These are phyloP conservation scores for Crambe crambe DNA, from an alignment of 37 sponge, comb jelly and placozoan genomes.

Conservation along the genomic window DNA sequence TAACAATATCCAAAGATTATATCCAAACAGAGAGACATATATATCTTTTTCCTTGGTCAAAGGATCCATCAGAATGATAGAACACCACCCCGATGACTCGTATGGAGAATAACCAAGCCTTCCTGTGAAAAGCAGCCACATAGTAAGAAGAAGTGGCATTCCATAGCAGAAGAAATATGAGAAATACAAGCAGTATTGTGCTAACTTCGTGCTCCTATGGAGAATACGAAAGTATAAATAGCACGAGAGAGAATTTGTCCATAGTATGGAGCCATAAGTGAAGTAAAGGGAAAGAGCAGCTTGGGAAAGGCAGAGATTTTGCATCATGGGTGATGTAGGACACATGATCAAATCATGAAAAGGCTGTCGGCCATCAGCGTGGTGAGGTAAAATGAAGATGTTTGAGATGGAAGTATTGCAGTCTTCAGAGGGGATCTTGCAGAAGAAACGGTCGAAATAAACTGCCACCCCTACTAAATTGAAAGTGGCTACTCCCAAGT, in stretches of 20 bases:
- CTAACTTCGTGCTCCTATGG: constrained; percentile 9
- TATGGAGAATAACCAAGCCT: constrained; percentile 67
- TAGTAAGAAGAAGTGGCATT: constrained; percentile 36
- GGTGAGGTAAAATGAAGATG: not conserved
- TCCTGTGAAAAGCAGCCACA: constrained; percentile 46
- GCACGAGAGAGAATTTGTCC: constrained; percentile 32
- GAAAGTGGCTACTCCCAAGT: constrained; percentile 41
- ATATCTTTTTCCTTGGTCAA: constrained; percentile 16
- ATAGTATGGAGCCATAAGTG: constrained; percentile 40
- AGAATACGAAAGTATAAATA: constrained; percentile 47
- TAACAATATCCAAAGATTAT: constrained; percentile 53
- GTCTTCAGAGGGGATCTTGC: not conserved
- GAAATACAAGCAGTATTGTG: not conserved
- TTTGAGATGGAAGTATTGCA: not conserved
- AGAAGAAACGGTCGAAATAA: constrained; percentile 40
- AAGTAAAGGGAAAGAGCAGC: constrained; percentile 30
- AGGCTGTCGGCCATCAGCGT: not conserved
- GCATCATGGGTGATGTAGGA: not conserved
- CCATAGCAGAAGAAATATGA: constrained; percentile 50
- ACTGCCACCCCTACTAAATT: constrained; percentile 42
- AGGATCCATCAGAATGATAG: constrained; percentile 28
- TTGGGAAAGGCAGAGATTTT: constrained; percentile 35
- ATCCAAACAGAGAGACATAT: constrained; percentile 20
- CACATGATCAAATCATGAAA: not conserved
- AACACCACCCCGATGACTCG: constrained; percentile 74